These are phyloP conservation scores for Bimastos eiseni DNA, from an alignment of 2,888 invertebrate genomes.

Conservation along the genomic window DNA sequence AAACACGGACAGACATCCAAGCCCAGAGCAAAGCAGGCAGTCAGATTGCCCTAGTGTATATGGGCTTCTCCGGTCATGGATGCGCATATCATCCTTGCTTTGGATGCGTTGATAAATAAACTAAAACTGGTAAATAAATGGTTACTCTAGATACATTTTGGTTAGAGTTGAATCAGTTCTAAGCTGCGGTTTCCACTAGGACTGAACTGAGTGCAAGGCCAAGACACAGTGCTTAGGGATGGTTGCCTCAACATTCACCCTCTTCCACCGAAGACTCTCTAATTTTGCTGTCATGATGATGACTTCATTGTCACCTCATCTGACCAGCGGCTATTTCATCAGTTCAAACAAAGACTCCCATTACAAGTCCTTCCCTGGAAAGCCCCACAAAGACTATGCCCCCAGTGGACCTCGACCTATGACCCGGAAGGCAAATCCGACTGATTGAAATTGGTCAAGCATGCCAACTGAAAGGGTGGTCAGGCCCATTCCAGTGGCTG, in stretches of 20 bases:
- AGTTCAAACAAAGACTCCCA: not conserved
- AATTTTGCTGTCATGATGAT: not conserved
- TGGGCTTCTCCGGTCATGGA: no score
- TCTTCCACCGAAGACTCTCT: not conserved
- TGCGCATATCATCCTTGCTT: no score
- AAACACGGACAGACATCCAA: not conserved
- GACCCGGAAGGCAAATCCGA: not conserved
- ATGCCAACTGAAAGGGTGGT: not conserved
- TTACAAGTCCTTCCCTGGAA: slow-evolving; percentile 13
- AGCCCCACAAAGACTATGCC: not conserved
- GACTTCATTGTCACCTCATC: not conserved
- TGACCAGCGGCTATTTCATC: not conserved
- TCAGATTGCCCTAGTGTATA: not conserved
- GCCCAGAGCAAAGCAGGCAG: not conserved
- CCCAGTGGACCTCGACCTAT: not conserved
- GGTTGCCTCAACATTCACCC: not conserved
- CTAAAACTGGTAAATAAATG: not conserved
- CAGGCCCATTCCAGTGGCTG: not conserved
- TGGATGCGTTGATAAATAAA: no score
- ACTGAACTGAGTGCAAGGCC: not conserved
- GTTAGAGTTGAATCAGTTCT: not conserved
- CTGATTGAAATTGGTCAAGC: slow-evolving; percentile 22
- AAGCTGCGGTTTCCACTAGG: not conserved
- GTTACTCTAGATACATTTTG: not conserved
- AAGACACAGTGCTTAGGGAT: not conserved